Evolutionary conservation across 64 coral and sea anemone species (phyloP), one percentile per base, ranked within the genome.

Genomic region (Hydrozoanthus tunicans): DNA sequence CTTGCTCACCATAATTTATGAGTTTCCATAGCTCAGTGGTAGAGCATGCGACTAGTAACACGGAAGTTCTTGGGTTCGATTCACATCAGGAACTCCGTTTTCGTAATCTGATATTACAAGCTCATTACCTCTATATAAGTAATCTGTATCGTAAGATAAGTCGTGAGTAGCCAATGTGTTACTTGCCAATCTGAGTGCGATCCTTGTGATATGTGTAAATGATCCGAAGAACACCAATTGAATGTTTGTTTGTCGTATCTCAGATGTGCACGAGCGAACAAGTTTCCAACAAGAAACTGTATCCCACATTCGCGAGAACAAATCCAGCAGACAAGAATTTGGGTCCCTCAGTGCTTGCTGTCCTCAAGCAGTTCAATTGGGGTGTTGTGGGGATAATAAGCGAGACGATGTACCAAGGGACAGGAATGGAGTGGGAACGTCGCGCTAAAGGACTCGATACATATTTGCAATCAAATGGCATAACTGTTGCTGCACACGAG

Each of bases 301-400:
- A 99, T 62, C 92, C 94, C 10, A 99, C 97, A 13, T 99, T 99
- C 43, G 97, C 94, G 13, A 90, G 97, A 61, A 99, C 97, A 7
- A 99, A 93, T 14, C 90, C 92, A n/a, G 92, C 77, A 51, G 94
- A 93, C 53, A 91, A 83, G 4, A 89, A 85, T 23, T 66, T 99
- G 1, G 92, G 89, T 3, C 83, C 92, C 59, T 93, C 94, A 9
- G 92, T 99, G 10, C 58, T 92, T 52, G 90, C 94, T 23, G 89
- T 96, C 9, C 73, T 95, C 52, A 61, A 99, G 12, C 77, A 80
- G 32, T 99, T 81, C 54, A 59, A 92, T 3, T 99, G 97, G 97
- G 91, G 93, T 55, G 6, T 78, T 7, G 97, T 96, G 0, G 97
- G 89, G 0, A 93, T 99, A 32, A 90, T 96, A 20, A 92, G 89